Conservation (phyloP, 2,888 invertebrate genomes). For the Allygus modestus region DNA sequence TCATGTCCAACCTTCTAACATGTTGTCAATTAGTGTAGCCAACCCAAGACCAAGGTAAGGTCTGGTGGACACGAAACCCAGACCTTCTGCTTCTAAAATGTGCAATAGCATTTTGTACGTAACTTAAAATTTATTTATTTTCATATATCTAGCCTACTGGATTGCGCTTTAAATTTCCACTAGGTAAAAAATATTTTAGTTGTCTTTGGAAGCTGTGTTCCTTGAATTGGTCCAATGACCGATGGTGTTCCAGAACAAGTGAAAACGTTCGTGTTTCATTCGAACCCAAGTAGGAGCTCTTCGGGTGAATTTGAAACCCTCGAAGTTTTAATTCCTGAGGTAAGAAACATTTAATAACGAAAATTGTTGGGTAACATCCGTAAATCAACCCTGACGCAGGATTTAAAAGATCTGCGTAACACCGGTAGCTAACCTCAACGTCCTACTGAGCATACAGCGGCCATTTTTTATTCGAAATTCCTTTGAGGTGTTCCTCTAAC, state of each 20-base stretch:
- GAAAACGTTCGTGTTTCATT: conserved; percentile 90
- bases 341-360: conserved; percentile 72
- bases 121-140: too few species aligned
- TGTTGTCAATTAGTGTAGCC: too few species aligned
- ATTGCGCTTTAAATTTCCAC: too few species aligned
- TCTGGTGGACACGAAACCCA: too few species aligned
- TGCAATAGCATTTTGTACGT: too few species aligned
- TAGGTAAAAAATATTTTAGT: neutral
- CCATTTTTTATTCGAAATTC: neutral
- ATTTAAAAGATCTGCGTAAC: conserved; percentile 55
- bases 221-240: conserved; percentile 77
- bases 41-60: too few species aligned
- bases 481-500: too few species aligned
- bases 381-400: neutral
- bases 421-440: conserved; percentile 62
- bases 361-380: conserved; percentile 44
- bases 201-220: conserved; percentile 1
- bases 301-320: conserved; percentile 83
- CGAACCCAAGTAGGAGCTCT: conserved; percentile 79
- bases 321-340: conserved; percentile 89
- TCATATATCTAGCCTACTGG: too few species aligned
- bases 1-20: too few species aligned
- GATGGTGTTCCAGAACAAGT: conserved; percentile 82
- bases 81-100: too few species aligned
- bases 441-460: neutral